A percentile compares a stretch with the other conserved stretches of the same genome.
phyloP scores from a whole-genome alignment of 1,140 invertebrate species.

The Heliconius hewitsoni region DNA sequence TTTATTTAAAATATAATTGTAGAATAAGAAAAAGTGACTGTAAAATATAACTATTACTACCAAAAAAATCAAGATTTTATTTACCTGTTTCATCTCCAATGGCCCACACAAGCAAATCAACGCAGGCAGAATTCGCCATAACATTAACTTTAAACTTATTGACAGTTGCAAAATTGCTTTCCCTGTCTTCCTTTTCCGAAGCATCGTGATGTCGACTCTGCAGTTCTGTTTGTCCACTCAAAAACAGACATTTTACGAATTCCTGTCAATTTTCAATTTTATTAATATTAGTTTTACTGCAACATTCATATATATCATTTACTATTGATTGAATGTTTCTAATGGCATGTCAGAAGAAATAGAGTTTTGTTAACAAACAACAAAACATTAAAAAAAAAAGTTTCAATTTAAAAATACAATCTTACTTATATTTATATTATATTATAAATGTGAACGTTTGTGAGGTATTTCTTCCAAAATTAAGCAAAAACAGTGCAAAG shows the following conservation, averaged over 20 bases:
- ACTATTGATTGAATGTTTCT: not conserved
- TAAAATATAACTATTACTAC: not conserved
- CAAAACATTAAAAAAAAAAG: no score
- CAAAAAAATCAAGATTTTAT: slow-evolving; percentile 15
- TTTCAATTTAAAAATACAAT: no score
- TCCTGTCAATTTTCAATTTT: slow-evolving; percentile 64
- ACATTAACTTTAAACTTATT: slow-evolving; percentile 98
- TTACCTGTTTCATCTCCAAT: slow-evolving; percentile 97
- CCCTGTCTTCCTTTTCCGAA: slow-evolving; percentile 90
- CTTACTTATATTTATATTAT: no score
- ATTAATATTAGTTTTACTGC: not conserved
- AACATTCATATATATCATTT: not conserved
- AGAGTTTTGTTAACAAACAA: no score
- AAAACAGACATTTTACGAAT: slow-evolving; percentile 89
- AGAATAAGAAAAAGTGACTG: not conserved
- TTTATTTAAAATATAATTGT: not conserved
- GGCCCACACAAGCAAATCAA: slow-evolving; percentile 98
- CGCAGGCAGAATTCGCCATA: slow-evolving; percentile 97
- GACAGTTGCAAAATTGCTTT: slow-evolving; percentile 88
- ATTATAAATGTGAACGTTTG: no score
- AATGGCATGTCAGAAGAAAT: not conserved
- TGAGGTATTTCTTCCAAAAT: no score
- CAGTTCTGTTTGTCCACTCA: slow-evolving; percentile 95
- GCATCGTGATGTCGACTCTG: slow-evolving; percentile 91
- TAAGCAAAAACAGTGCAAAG: no score